Conservation (phyloP, 2,888 invertebrate species). For the Lepas anatifera region DNA sequence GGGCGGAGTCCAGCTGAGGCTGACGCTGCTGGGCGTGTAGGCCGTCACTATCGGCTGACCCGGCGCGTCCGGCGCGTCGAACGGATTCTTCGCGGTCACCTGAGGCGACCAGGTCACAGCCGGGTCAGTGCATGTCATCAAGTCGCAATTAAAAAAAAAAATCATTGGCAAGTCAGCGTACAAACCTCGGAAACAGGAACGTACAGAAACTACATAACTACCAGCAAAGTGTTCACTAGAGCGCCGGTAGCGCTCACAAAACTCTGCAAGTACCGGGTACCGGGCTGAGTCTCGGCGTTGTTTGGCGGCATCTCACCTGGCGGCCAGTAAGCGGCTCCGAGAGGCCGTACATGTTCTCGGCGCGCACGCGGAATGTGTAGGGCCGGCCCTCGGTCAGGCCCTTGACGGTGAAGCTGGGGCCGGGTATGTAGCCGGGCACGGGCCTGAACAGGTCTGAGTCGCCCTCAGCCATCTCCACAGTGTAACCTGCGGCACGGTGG, state of each 20-base stretch:
- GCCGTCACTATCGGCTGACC: constrained; percentile 66
- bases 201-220: no score
- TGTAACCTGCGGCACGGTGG: constrained; percentile 51
- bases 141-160: no score
- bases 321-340: constrained; percentile 85
- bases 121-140: no score
- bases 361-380: constrained; percentile 87
- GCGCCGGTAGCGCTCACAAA: no score
- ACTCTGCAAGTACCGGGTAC: no score
- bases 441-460: constrained; percentile 88
- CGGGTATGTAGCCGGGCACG: constrained; percentile 83
- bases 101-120: constrained; percentile 35
- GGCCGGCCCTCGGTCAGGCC: constrained; percentile 74
- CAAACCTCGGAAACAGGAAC: no score
- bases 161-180: no score
- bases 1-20: constrained; percentile 85
- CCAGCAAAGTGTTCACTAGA: no score
- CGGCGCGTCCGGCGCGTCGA: constrained; percentile 84
- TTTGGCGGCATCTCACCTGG: no score
- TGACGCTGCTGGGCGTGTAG: constrained; percentile 63
- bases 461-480: constrained; percentile 86
- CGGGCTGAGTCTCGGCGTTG: no score
- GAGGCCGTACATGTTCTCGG: constrained; percentile 92
- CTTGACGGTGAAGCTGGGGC: constrained; percentile 76
- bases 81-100: constrained; percentile 89